Conservation (phyloP, 2,888 invertebrate species). For the Bruchidius siliquastri region DNA sequence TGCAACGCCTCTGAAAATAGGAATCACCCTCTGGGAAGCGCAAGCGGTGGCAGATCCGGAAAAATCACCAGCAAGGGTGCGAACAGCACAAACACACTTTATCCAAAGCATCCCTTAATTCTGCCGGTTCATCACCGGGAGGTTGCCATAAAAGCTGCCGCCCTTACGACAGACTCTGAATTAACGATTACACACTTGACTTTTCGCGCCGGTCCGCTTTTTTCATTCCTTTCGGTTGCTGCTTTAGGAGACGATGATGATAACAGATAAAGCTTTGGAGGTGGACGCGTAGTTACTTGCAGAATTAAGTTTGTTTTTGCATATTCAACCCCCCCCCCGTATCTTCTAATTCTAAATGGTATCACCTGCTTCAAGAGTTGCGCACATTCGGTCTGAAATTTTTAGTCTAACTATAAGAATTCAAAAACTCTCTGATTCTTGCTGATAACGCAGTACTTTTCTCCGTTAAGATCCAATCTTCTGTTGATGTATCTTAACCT, state of each 20-base stretch:
- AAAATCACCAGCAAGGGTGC: constrained; percentile 33
- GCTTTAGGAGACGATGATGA: background rate
- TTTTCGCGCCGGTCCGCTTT: constrained; percentile 17
- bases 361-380: too few species aligned
- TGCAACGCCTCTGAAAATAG: background rate
- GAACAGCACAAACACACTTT: constrained; percentile 44
- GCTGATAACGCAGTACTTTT: too few species aligned
- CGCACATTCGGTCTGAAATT: too few species aligned
- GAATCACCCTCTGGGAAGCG: background rate
- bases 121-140: constrained; percentile 36
- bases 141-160: constrained; percentile 13
- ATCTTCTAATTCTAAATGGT: too few species aligned
- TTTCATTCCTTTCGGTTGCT: constrained; percentile 11
- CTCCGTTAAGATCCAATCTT: too few species aligned
- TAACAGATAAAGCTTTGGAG: background rate
- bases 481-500: too few species aligned
- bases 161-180: constrained; percentile 28
- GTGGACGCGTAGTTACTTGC: background rate
- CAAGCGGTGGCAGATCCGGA: background rate
- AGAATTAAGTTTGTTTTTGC: background rate
- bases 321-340: too few species aligned
- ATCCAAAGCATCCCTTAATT: constrained; percentile 34
- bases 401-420: too few species aligned
- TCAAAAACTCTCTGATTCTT: too few species aligned
- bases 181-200: constrained; percentile 30